Conservation (phyloP, 1,140 invertebrate species). For the Pseudobourletiella spinata region DNA sequence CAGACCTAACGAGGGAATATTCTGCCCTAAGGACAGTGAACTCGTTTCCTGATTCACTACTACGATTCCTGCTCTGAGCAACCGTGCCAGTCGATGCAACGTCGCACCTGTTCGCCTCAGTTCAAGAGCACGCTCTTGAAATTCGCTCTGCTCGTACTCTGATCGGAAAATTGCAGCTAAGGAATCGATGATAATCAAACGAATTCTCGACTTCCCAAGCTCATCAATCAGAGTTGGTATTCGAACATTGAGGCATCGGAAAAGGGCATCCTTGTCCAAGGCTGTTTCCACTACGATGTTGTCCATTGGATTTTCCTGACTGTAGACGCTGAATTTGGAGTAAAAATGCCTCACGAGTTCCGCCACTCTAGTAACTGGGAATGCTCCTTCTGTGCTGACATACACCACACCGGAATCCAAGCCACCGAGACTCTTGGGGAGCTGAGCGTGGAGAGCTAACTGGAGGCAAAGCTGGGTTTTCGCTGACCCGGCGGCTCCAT, state of each 20-base stretch:
- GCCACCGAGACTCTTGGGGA: constrained; percentile 43
- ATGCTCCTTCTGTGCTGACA: constrained; percentile 64
- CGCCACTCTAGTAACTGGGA: constrained; percentile 59
- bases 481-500: constrained; percentile 68
- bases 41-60: constrained; percentile 56
- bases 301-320: constrained; percentile 42
- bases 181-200: constrained; percentile 63
- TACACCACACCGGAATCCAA: constrained; percentile 54
- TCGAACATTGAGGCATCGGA: constrained; percentile 48
- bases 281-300: constrained; percentile 53
- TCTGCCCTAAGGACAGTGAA: constrained; percentile 8
- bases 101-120: constrained; percentile 49
- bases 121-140: constrained; percentile 48
- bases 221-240: constrained; percentile 46
- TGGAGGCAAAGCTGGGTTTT: constrained; percentile 80
- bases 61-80: constrained; percentile 51
- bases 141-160: constrained; percentile 46
- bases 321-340: constrained; percentile 30
- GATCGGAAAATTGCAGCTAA: constrained; percentile 61
- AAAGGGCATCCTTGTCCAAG: constrained; percentile 51
- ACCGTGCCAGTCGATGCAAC: constrained; percentile 49
- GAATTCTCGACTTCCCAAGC: constrained; percentile 43
- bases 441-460: constrained; percentile 53
- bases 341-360: constrained; percentile 41
- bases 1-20: constrained; percentile 49